Evolutionary conservation across 53 echinoderm and acorn worm genomes (phyloP), one percentile per base, ranked within the genome.

Genomic region (Stichopus horrens): DNA sequence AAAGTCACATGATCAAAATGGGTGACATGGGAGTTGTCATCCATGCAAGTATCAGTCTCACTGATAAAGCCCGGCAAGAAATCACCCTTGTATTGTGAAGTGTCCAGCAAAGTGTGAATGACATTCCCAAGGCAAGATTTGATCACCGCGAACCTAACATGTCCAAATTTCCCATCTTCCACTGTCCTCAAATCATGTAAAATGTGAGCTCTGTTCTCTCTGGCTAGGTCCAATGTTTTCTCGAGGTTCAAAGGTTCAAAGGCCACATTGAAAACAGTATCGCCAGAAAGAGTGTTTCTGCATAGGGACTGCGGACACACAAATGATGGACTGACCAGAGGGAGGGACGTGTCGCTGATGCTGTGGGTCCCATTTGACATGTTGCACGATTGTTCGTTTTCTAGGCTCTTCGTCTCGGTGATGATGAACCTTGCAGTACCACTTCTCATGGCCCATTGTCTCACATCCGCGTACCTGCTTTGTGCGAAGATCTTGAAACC

Each of bases 1-100:
- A 93, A 93, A 7, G 98, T 98, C 55, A 97, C 90, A 86, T 98
- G 98, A 89, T 98, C 98, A 89, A 98, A 93, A 77, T 98, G 94
- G 16, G 90, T 85, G 10, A 92, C 75, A 6, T 21, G 53, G 8
- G 54, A 55, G 18, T 23, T 7, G 57, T 52, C 84, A 19, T 55
- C 57, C 7, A 5, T 57, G 52, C 65, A 51, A 57, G 76, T 66
- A 16, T 77, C 76, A 56, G 74, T 54, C 23, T 58, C 76, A 18
- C 21, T 1, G 11, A 71, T 83, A 80, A 95, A 96, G 54, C 98
- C 98, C 8, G 95, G 98, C 20, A 95, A 88, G 75, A 98, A 98
- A 7, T 86, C 76, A 9, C 98, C 98, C 3, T 80, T 76, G 68
- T 95, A 98, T 5, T 89, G 82, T 18, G 89, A 66, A 7, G 90